Base-by-base conservation (phyloP, 2,113 vertebrate species). In the Hippopotamus amphibius region DNA sequence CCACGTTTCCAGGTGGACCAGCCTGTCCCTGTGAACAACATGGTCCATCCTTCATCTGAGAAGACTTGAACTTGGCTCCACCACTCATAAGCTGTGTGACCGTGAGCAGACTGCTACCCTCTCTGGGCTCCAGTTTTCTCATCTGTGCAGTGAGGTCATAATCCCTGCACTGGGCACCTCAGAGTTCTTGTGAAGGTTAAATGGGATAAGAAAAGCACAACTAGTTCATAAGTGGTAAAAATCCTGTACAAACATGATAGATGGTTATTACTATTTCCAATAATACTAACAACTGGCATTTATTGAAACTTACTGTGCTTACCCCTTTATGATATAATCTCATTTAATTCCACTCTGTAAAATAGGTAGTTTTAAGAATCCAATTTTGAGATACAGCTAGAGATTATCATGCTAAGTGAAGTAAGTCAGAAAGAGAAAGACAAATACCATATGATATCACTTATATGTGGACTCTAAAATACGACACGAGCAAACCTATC, bases 41-140 rank as follows among this genome's bases (percentile, higher is more conserved):
- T 28, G 21, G 16, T 8, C 30, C 30, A 4, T 61, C 43, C 69
- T 84, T 69, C 65, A 16, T 33, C 91, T 61, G 30, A 81, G 71
- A 63, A 48, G n/a, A 69, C 43, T 41, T 88, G 41, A 88, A 61
- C 30, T 77, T 71, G 28, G 48, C 85, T 90, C 84, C 88, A 71
- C 33, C 46, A 26, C 30, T 91, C 41, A 66, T 71, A 41, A 33
- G 43, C 55, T 59, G 5, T n/a, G 63, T 97, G 88, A 77, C 94
- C 80, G 61, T 82, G 71, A 90, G 33, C 50, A 55, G 74, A 61
- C 21, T 2, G 2, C 17, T 83, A 66, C 43, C 76, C 15, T 94
- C 76, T 80, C 79, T 69, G 30, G 19, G 81, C 43, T 50, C 74
- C 46, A 22, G 7, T 43, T 50, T 50, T 48, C 53, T 89, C 72